phyloP scores from a whole-genome alignment of 2,113 vertebrate species.

The Diglossa brunneiventris region DNA sequence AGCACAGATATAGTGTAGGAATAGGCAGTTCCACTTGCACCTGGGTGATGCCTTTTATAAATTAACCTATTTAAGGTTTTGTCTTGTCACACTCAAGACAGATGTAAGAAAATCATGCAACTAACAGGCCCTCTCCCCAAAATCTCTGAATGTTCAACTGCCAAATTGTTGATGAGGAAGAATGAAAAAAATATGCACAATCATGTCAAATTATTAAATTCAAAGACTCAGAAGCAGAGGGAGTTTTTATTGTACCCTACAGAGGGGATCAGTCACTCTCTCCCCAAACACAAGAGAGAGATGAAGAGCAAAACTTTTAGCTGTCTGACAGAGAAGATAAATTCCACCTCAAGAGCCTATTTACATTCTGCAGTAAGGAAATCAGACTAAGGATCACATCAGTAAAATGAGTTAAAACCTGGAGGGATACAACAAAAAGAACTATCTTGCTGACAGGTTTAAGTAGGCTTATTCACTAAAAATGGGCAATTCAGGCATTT shows the following conservation, averaged over 20 bases:
- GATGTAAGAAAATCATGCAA: neutral
- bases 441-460: neutral
- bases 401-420: neutral
- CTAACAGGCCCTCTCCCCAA: neutral
- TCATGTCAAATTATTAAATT: neutral
- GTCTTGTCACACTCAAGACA: neutral
- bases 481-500: neutral
- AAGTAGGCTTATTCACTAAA: neutral
- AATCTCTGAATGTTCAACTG: neutral
- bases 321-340: neutral
- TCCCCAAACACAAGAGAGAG: neutral
- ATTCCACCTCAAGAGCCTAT: neutral
- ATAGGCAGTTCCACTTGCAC: neutral
- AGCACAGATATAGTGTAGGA: neutral
- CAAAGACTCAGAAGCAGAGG: neutral
- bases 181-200: neutral
- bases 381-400: neutral
- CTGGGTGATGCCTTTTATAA: neutral
- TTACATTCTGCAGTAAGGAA: neutral
- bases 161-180: neutral
- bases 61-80: neutral
- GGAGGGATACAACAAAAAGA: neutral
- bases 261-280: rapidly evolving
- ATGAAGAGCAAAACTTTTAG: neutral
- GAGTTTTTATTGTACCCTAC: neutral